These are phyloP conservation scores for Paramuricea clavata DNA, from an alignment of 92 coral and sea anemone genomes.

Conservation along the genomic window DNA sequence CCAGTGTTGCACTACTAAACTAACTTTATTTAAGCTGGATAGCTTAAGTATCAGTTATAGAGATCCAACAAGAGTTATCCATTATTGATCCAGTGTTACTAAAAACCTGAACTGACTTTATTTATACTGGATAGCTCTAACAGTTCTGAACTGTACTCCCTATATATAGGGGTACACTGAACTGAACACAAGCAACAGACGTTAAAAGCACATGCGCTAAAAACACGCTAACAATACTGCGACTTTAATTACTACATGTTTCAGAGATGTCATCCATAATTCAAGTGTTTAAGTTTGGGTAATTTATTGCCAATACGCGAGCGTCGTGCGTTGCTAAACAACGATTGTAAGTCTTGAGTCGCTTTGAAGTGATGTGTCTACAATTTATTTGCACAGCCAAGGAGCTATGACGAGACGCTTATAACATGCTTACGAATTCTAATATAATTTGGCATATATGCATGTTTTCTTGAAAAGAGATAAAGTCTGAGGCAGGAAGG, in stretches of 20 bases:
- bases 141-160: no score
- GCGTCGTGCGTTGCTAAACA: conserved; percentile 1
- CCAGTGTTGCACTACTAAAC: no score
- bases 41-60: no score
- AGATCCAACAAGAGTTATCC: no score
- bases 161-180: no score
- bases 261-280: neutral
- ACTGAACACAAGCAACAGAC: no score
- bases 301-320: neutral
- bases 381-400: neutral
- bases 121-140: no score
- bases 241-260: neutral
- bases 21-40: no score
- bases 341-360: neutral
- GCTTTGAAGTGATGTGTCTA: neutral
- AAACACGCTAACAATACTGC: neutral
- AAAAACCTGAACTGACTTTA: no score
- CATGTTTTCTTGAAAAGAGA: neutral
- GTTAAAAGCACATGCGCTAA: neutral
- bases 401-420: neutral
- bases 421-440: neutral
- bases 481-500: neutral
- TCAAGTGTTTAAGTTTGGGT: neutral
- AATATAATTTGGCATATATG: neutral
- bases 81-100: no score